Evolutionary conservation across 2,888 invertebrate genomes (phyloP), one percentile per base, ranked within the genome.

Genomic region (Drosophila mulleri): DNA sequence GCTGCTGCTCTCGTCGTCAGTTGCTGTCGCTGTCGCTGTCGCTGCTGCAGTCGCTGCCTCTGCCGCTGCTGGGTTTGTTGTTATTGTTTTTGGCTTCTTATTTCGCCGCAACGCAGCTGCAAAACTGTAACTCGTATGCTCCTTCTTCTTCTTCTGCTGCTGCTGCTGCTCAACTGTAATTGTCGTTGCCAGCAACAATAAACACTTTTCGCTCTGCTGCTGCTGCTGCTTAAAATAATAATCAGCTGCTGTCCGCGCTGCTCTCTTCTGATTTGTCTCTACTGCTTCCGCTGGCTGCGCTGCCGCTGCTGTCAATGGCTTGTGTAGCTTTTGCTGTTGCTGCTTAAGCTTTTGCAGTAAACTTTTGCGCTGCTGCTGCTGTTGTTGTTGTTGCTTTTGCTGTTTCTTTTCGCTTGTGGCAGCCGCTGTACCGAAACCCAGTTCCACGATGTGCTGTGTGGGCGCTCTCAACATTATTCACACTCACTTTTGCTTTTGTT

Each of bases 391-490:
- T 29, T 29, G 48, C 16, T 52, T 52, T 72, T 81, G 80, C 59
- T 82, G 80, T 52, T 84, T 72, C 60, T 59, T 59, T 48, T 59
- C 59, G 59, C 29, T 35, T 65, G 79, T 23, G 59, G 80, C 29
- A 52, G 75, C 50, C 42, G 82, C 64, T 62, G 91, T 90, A 89
- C 78, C 83, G 79, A 83, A 84, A 76, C 93, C 92, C 80, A 93
- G 92, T 90, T 92, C 93, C 90, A 93, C 91, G 86, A 93, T 90
- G 87, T 93, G 84, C 79, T 84, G 93, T 89, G 93, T 94, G 93
- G 93, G 94, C 91, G 93, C 93, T 93, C 92, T 94, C 93, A 92
- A 94, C 94, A 93, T 86, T 92, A 91, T 92, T 91, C 85, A 88
- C 86, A 74, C 70, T 86, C 90, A 89, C 86, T 89, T 89, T 86